Evolutionary conservation across 1,140 invertebrate genomes (phyloP).

Genomic region (Drosophila murphyi): DNA sequence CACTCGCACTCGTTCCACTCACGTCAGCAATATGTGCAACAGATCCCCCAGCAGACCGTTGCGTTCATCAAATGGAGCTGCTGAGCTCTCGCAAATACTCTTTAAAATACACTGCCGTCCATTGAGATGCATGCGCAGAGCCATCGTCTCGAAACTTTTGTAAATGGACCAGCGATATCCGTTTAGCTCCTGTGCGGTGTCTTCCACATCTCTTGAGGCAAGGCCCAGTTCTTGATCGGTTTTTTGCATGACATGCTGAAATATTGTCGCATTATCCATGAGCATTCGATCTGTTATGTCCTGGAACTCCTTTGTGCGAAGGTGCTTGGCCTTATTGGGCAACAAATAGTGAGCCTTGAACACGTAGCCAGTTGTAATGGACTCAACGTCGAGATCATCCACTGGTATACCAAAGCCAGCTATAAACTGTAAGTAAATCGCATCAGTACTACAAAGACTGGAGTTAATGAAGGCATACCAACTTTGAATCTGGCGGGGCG

Average conservation of each 20-base stretch:
- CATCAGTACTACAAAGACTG: background rate
- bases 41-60: slow-evolving; percentile 89
- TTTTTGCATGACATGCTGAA: slow-evolving; percentile 46
- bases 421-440: slow-evolving; percentile 57
- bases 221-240: slow-evolving; percentile 49
- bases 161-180: slow-evolving; percentile 72
- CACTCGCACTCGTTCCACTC: slow-evolving; percentile 62
- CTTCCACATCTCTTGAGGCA: slow-evolving; percentile 1
- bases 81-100: slow-evolving; percentile 90
- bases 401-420: slow-evolving; percentile 80
- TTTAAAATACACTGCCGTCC: slow-evolving; percentile 89
- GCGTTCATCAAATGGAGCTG: slow-evolving; percentile 87
- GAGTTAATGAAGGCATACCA: background rate
- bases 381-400: slow-evolving; percentile 60
- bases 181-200: slow-evolving; percentile 14
- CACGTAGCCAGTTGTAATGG: slow-evolving; percentile 76
- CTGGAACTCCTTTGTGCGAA: slow-evolving; percentile 54
- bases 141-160: slow-evolving; percentile 56
- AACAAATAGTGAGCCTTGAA: slow-evolving; percentile 75
- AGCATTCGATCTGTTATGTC: slow-evolving; percentile 27
- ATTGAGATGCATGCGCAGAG: slow-evolving; percentile 86
- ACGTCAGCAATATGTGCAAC: slow-evolving; percentile 89
- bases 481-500: slow-evolving; percentile 60
- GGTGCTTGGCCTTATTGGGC: slow-evolving; percentile 54
- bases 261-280: slow-evolving; percentile 53